These are phyloP conservation scores for Sternarchorhynchus goeldii DNA, from an alignment of 2,797 vertebrate genomes.

Conservation along the genomic window DNA sequence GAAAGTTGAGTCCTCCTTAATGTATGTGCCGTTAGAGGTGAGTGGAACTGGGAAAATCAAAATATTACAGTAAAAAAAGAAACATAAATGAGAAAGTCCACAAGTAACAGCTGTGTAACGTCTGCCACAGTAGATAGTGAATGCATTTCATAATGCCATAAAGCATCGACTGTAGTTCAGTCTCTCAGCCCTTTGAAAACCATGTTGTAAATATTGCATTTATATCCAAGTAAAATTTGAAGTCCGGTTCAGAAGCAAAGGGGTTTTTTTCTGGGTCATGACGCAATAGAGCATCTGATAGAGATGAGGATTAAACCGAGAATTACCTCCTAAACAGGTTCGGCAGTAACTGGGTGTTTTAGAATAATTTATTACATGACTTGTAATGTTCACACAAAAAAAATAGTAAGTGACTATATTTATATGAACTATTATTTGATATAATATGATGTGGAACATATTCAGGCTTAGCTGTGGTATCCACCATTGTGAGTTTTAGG, in stretches of 20 bases:
- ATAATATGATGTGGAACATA: background rate
- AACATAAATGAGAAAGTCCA: conserved; percentile 1
- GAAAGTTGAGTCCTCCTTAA: background rate
- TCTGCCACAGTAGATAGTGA: background rate
- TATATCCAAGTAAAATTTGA: conserved; percentile 54
- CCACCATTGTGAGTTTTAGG: background rate
- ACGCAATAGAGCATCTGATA: conserved; percentile 30
- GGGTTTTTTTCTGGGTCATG: conserved; percentile 44
- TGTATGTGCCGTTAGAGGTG: background rate
- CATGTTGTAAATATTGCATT: conserved; percentile 54
- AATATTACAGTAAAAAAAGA: background rate
- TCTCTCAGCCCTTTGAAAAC: conserved; percentile 51
- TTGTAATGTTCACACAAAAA: background rate
- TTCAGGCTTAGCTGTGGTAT: background rate
- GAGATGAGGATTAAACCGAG: background rate
- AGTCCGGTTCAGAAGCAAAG: conserved; percentile 36
- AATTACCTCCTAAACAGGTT: background rate
- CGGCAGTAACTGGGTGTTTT: background rate
- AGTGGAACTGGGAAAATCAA: background rate
- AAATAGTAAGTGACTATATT: background rate
- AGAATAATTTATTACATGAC: background rate
- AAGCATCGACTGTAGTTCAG: conserved; percentile 30
- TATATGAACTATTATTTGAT: background rate
- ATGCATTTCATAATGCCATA: conserved; percentile 31
- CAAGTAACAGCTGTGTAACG: background rate